These are phyloP conservation scores for Papilio helenus DNA, from an alignment of 1,140 invertebrate species.

Conservation along the genomic window DNA sequence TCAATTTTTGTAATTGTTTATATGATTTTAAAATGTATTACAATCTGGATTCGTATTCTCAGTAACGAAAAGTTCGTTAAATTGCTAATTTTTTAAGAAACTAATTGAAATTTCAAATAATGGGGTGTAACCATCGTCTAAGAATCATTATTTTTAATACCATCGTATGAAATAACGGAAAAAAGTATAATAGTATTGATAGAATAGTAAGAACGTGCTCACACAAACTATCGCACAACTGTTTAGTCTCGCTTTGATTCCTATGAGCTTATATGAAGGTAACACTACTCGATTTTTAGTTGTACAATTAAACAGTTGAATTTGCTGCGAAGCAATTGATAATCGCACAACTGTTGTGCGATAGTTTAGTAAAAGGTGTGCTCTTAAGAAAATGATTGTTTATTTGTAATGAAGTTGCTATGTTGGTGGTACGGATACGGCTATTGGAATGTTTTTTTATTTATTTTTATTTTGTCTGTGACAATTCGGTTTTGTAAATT, in stretches of 20 bases:
- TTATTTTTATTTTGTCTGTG: constrained; percentile 13
- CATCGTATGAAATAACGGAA: background rate
- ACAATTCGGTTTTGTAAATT: constrained; percentile 16
- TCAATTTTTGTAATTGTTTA: background rate
- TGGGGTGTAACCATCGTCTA: constrained; percentile 14
- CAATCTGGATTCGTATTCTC: too few species aligned
- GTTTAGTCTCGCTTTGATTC: too few species aligned
- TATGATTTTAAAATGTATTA: too few species aligned
- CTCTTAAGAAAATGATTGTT: background rate
- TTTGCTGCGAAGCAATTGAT: too few species aligned
- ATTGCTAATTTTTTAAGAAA: background rate
- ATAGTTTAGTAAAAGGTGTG: too few species aligned
- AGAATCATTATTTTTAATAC: constrained; percentile 15
- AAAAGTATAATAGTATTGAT: background rate
- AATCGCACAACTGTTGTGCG: too few species aligned
- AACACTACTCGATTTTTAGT: too few species aligned
- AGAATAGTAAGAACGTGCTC: background rate
- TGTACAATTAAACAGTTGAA: too few species aligned
- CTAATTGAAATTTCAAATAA: background rate
- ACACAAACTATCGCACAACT: too few species aligned
- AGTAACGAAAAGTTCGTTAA: background rate
- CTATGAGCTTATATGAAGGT: too few species aligned
- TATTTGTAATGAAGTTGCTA: constrained; percentile 6
- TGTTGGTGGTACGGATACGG: background rate
- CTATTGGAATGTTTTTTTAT: background rate